These are phyloP conservation scores for Caradrina clavipalpis DNA, from an alignment of 2,888 invertebrate species.

Conservation along the genomic window DNA sequence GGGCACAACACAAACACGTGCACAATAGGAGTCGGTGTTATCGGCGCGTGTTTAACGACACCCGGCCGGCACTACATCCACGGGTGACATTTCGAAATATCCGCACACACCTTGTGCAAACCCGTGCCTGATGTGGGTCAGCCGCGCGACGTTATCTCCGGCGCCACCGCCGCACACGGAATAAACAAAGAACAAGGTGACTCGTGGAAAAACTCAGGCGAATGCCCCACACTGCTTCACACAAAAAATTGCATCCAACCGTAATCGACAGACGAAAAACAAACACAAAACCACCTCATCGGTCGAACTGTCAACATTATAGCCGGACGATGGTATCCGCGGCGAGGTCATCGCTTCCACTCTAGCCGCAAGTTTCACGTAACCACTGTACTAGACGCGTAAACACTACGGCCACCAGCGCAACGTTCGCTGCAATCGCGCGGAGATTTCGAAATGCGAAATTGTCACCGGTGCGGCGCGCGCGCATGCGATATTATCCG, in stretches of 20 bases:
- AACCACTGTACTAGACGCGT: conserved; percentile 70
- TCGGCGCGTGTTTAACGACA: conserved; percentile 68
- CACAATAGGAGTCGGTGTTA: conserved; percentile 70
- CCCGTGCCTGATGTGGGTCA: conserved; percentile 79
- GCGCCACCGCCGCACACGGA: conserved; percentile 59
- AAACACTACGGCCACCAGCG: conserved; percentile 67
- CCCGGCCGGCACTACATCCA: conserved; percentile 60
- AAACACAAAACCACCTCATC: conserved; percentile 86
- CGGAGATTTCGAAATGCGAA: conserved; percentile 83
- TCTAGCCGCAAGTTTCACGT: conserved; percentile 75
- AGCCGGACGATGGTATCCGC: conserved; percentile 68
- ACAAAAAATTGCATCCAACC: conserved; percentile 66
- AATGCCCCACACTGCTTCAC: conserved; percentile 59
- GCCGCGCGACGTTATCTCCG: conserved; percentile 70
- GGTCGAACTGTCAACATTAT: conserved; percentile 64
- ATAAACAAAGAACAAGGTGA: conserved; percentile 65
- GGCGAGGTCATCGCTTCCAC: conserved; percentile 84
- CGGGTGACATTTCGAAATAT: conserved; percentile 76
- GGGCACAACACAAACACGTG: conserved; percentile 69
- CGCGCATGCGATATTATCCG: conserved; percentile 67
- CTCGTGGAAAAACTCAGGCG: conserved; percentile 64
- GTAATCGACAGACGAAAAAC: conserved; percentile 70
- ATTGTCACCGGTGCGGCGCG: conserved; percentile 75
- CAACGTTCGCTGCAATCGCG: conserved; percentile 77
- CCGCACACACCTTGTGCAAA: conserved; percentile 69